Base-by-base conservation (phyloP, 2,888 invertebrate genomes). In the Melikaiella ostensackeni region DNA sequence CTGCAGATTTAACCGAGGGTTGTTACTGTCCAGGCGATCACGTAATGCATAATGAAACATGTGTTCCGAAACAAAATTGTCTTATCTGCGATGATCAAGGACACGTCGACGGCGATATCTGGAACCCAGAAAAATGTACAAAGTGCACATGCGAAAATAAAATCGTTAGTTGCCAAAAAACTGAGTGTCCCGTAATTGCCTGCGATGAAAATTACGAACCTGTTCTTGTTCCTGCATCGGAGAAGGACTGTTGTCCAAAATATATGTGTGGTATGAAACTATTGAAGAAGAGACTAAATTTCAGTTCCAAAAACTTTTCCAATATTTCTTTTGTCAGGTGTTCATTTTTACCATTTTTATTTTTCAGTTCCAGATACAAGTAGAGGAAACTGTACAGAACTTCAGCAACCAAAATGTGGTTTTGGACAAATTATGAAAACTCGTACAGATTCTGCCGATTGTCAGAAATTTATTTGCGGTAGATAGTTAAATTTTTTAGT, bases 1-100 rank as follows among this genome's bases (percentile, higher is more conserved):
- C 89, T 35, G 89, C 90, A 6, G 91, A 90, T 16, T 91, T 92
- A 0, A 93, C 93, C 0, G 97, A 97, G 87, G 97, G 97, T 1
- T 98, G 98, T 91, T 96, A 95, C 93, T 98, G 98, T 91, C 96
- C 97, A 0, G 92, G 93, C 74, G 96, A 95, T 70, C 86, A 95
- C 93, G 95, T 96, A 0, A 92, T 95, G 81, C 93, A 95, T 77
- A 95, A 95, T 86, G 95, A 94, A 79, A 94, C 94, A 7, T 98
- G 98, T 86, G 94, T 97, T 0, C 92, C 93, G 13, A 94, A 94
- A 50, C 92, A 92, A 62, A 93, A 94, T 84, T 96, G 96, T 90
- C 93, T 94, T 85, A 94, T 95, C 0, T 97, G 97, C 86, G 97
- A 97, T 85, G 94, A 94, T 5, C 94, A 94, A 70, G 94, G 94